Base-by-base conservation (phyloP, 2,888 invertebrate genomes). In the Nasonovia ribisnigri region DNA sequence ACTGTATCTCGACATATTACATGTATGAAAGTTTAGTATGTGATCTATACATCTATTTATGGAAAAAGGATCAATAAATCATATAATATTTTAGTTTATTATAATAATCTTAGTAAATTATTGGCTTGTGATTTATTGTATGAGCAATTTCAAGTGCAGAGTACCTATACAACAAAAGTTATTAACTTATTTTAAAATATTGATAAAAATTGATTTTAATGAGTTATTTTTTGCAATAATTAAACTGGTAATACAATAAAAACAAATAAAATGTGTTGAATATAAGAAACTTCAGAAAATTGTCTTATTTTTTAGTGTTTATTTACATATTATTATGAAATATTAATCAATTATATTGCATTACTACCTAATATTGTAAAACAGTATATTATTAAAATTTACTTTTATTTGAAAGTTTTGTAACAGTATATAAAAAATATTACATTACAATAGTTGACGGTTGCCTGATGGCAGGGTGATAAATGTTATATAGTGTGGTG, bases 391-490 rank as follows among this genome's bases (percentile, higher is more conserved):
- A n/a, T 60, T n/a, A 67, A 16, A n/a, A n/a, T 67, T 67, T n/a
- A n/a, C 3, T 67, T n/a, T 67, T 13, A 77, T 77, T 77, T 67
- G 2, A 16, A 67, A 77, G 20, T 20, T 36, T 77, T 77, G 5
- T 36, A 77, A 1, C 0, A 2, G 20, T 20, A 36, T 36, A 20
- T 77, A 77, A 77, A 77, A 10, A 67, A 77, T 36, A 67, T 16
- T 5, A 5, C 10, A n/a, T 13, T 77, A 77, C 67, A 36, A 16
- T n/a, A n/a, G n/a, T 6, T 77, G 16, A 77, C 1, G 0, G 6
- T 77, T 0, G 1, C 6, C 0, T 77, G 0, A 6, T 36, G 6
- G 2, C 2, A 4, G 5, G 16, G 16, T 20, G 20, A 77, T n/a
- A 77, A 5, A 77, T 36, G 11, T n/a, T 36, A 20, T 16, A n/a